A percentile compares a stretch with the other conserved stretches of the same genome.
These are phyloP conservation scores for Phaetusa simplex DNA, from an alignment of 2,113 vertebrate species.

Conservation along the genomic window DNA sequence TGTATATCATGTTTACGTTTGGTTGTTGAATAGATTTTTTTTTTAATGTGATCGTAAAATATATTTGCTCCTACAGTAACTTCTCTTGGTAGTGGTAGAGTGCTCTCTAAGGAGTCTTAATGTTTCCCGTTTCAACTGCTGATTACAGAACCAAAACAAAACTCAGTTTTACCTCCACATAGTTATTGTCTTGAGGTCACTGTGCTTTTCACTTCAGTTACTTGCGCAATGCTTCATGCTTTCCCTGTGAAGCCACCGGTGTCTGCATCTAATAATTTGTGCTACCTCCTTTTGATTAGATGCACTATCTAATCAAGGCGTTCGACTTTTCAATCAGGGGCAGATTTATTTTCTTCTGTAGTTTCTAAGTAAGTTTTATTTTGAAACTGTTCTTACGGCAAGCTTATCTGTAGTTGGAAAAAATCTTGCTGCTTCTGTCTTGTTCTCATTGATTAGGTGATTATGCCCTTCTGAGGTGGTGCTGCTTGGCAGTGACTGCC, in stretches of 20 bases:
- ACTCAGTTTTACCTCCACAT: not conserved
- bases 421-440: not conserved
- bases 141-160: not conserved
- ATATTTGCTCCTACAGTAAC: not conserved
- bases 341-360: not conserved
- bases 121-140: not conserved
- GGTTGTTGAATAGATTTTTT: not conserved
- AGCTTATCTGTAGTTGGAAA: not conserved
- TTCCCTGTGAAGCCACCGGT: accelerated
- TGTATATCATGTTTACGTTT: not conserved
- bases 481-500: not conserved
- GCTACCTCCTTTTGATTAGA: not conserved
- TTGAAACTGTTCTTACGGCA: not conserved
- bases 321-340: not conserved
- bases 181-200: not conserved
- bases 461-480: not conserved
- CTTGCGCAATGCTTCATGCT: not conserved
- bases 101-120: not conserved
- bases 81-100: not conserved
- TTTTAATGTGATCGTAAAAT: not conserved
- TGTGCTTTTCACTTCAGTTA: not conserved
- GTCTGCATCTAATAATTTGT: not conserved
- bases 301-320: not conserved
- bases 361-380: not conserved
- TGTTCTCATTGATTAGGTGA: not conserved